Base-by-base conservation (phyloP, 2,888 invertebrate species). In the Lacanobia wlatinum region DNA sequence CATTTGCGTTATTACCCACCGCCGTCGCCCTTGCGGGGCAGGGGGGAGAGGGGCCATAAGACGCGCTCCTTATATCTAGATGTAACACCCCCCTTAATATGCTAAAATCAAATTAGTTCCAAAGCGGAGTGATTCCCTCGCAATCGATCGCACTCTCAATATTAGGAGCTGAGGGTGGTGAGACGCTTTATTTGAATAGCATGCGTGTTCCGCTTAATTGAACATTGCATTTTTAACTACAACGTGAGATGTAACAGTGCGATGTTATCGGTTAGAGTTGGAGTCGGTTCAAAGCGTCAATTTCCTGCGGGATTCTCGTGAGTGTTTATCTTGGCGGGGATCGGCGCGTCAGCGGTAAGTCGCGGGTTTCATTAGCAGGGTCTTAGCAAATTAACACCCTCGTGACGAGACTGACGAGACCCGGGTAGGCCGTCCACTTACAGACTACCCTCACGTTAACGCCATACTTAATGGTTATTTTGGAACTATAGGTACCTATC, bases 61-160 rank as follows among this genome's bases (percentile, higher is more conserved):
- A 95, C 94, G 94, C 92, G 91, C 92, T 94, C 92, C 96, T 95
- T 94, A 94, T 93, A 94, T 94, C 95, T 94, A 94, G 94, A 94
- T 94, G 92, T 91, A 91, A 90, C 92, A 88, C 91, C 93, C 93
- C 93, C 94, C 94, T 95, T 96, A 96, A 96, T 96, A 96, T 96
- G 96, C 96, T 96, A 96, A 96, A 96, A 96, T 95, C 96, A 96
- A 96, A 96, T 96, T 96, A 96, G 95, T 96, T 96, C 90, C 93
- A 92, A 94, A 92, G 92, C 92, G 94, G 94, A 95, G 95, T 94
- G 95, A 95, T 95, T 94, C 95, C 91, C 92, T 88, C 89, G 86
- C 86, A 90, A 94, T 95, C 95, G 95, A 95, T 95, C 91, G 93
- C 90, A 90, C 91, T 91, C 91, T 90, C 92, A 87, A 92, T 95